Evolutionary conservation across 2,113 vertebrate species (phyloP).

Genomic region (Passer montanus): DNA sequence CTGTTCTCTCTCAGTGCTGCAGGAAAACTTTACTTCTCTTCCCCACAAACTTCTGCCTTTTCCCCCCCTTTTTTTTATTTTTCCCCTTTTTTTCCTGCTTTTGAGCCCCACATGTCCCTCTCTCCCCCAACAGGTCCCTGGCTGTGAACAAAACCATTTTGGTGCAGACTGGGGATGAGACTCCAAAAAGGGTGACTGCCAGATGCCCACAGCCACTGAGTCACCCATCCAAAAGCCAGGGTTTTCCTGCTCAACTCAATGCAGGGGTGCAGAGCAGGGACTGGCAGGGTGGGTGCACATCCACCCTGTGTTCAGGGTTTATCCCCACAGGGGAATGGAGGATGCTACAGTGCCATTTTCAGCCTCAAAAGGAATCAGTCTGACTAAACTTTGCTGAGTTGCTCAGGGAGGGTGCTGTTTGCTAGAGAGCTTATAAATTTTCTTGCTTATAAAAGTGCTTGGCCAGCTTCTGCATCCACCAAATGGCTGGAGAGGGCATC

Average conservation of each 20-base stretch:
- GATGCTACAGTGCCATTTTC: not conserved
- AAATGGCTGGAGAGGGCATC: not conserved
- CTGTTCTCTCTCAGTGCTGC: not conserved
- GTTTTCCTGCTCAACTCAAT: not conserved
- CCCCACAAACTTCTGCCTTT: not conserved
- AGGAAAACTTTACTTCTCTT: not conserved
- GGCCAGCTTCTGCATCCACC: not conserved
- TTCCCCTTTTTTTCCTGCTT: not conserved
- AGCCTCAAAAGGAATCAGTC: not conserved
- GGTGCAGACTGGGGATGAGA: rapidly evolving
- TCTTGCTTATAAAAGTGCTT: not conserved
- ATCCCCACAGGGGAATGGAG: not conserved
- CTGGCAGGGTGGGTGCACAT: rapidly evolving
- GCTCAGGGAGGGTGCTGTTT: not conserved
- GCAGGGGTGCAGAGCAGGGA: not conserved
- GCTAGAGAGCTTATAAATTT: not conserved
- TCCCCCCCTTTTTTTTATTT: too few species aligned
- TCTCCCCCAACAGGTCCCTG: not conserved
- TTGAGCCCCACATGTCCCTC: not conserved
- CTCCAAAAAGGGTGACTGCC: not conserved
- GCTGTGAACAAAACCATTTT: not conserved
- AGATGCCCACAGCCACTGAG: not conserved
- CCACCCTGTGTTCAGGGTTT: not conserved
- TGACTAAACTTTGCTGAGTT: not conserved
- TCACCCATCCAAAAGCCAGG: not conserved